Evolutionary conservation across 2,797 vertebrate species (phyloP), one percentile per base, ranked within the genome.

Genomic region (Spatula versicolor): DNA sequence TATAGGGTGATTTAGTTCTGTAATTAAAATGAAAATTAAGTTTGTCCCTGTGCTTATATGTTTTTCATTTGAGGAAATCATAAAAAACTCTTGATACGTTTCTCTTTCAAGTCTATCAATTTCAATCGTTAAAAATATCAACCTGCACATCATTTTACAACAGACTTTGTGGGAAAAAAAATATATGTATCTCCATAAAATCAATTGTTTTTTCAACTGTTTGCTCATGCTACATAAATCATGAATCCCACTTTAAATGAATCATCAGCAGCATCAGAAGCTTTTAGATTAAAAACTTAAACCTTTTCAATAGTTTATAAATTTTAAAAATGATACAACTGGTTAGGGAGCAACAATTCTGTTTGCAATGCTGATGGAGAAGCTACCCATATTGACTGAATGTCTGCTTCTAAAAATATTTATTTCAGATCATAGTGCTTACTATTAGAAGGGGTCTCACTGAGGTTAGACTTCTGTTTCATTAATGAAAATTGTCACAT

Each of bases 1-100:
- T 83, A 78, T 5, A 76, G 19, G 9, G 8, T 69, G 54, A 68
- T 86, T 90, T 41, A 78, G 4, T 64, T 92, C 41, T 83, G 35
- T 63, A 91, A 91, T 64, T 91, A 91, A 84, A 83, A 84, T 59
- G 4, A 92, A 95, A 86, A 88, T 25, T 60, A 66, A 55, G 9
- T 83, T 66, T 84, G n/a, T 52, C n/a, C 43, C 54, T 60, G 45
- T 18, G 6, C 20, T 66, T 84, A 0, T 26, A 79, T 54, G 45
- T 67, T 43, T 48, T 83, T 52, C 16, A 58, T 46, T 89, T 72
- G 19, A 68, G 35, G 50, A 88, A 93, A 90, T 35, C 30, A 52
- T 25, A 67, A 84, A 85, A 79, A 64, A 1, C 48, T 60, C 48
- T 60, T 41, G 35, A 84, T 63, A 73, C 58, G 39, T 23, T 74